Base-by-base conservation (phyloP, 1,140 invertebrate species). In the Pachypeltis micranthus region DNA sequence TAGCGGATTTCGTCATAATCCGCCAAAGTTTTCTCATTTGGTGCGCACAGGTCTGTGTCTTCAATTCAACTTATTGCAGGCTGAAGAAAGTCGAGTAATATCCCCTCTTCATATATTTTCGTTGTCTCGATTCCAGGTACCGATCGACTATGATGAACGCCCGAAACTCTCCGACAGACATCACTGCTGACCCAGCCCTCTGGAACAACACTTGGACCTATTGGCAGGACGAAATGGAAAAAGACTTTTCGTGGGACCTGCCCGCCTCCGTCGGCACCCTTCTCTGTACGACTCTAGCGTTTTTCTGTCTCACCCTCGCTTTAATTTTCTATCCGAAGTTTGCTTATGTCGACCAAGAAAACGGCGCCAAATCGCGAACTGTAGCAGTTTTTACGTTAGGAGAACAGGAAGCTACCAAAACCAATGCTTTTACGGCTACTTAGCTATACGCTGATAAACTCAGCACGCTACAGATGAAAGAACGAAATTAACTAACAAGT, bases 181-280 rank as follows among this genome's bases (percentile, higher is more conserved):
- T 75, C 0, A 67, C 64, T 2, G 79, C 79, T 1, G 74, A 85
- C 74, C 85, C 85, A 1, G 65, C 25, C 1, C 66, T 74, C 21
- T 81, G 75, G 73, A 77, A 80, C 44, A 71, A 75, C n/a, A 78
- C 77, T 0, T 83, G 81, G 81, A 73, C 73, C 2, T 78, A 71
- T 61, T 84, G 81, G 81, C 61, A 70, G 63, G 80, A 81, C 64
- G 64, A 65, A 47, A 54, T 65, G 16, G 26, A 59, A 34, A 31
- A 34, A 4, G 25, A 59, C n/a, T 10, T 16, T 21, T 4, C 23
- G 12, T 51, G 12, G 12, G 31, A 39, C 31, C 31, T 39, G 7
- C 31, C 31, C 31, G 31, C 7, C 31, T 10, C 31, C 7, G 7
- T 39, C 7, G 31, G 7, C 7, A 16, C 31, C 16, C 16, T 39